Percentiles rank a stretch among this genome's conserved stretches.
phyloP scores from a whole-genome alignment of 2,888 invertebrate genomes.

The Disparrhopalites patrizii region DNA sequence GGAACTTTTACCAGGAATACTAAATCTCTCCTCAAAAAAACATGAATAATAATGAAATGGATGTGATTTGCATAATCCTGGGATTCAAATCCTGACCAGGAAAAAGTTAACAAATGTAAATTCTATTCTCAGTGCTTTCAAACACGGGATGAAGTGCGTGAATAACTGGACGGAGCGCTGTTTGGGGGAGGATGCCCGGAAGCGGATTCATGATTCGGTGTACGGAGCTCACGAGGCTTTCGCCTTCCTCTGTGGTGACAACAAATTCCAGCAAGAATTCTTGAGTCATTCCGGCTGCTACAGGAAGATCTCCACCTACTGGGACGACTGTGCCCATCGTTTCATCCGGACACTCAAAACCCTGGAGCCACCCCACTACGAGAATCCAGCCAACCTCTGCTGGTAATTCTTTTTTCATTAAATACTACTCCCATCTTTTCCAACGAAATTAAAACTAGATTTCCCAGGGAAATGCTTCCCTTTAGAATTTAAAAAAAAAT shows the following conservation, averaged over 20 bases:
- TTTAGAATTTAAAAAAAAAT: no score
- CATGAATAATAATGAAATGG: background rate
- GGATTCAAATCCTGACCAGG: background rate
- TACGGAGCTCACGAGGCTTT: conserved; percentile 36
- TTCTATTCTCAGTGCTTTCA: conserved; percentile 33
- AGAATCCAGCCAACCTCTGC: conserved; percentile 22
- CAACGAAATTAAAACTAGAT: no score
- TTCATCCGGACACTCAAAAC: conserved; percentile 24
- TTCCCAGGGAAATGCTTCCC: no score
- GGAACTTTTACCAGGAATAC: no score
- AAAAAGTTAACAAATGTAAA: background rate
- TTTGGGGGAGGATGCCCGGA: conserved; percentile 30
- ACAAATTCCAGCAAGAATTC: conserved; percentile 37
- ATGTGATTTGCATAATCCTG: background rate
- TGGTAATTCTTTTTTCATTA: conserved; percentile 35
- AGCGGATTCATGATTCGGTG: conserved; percentile 30
- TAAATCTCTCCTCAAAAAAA: background rate
- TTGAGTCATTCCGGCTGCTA: conserved; percentile 37
- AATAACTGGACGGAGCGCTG: conserved; percentile 35
- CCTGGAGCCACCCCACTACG: background rate
- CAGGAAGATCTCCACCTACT: conserved; percentile 36
- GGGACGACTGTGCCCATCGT: conserved; percentile 39
- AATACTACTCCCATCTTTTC: no score
- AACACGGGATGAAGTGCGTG: conserved; percentile 36
- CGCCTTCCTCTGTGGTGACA: conserved; percentile 36